phyloP scores from a whole-genome alignment of 2,113 vertebrate species.

The Vicugna pacos region DNA sequence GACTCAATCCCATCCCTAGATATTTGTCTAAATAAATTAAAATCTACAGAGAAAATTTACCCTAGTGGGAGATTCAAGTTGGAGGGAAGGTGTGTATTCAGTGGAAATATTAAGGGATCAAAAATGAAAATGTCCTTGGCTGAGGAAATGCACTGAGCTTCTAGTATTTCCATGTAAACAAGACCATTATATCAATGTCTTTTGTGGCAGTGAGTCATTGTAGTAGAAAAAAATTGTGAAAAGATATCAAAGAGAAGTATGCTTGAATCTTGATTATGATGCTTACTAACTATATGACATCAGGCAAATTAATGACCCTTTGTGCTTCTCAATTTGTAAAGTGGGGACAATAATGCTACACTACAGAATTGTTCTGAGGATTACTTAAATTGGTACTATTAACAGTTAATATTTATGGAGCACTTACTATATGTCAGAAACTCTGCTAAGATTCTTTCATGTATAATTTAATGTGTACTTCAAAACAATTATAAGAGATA shows the following conservation, averaged over 20 bases:
- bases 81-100: neutral
- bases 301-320: neutral
- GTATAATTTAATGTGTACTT: neutral
- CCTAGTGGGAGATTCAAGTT: neutral
- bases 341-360: neutral
- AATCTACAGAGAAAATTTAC: neutral
- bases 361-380: neutral
- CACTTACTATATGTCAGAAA: neutral
- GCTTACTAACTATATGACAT: neutral
- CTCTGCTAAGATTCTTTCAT: neutral
- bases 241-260: neutral
- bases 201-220: neutral
- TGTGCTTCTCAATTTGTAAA: neutral
- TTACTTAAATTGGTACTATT: neutral
- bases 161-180: neutral
- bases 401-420: neutral
- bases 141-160: neutral
- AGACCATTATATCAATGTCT: neutral
- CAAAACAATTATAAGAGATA: neutral
- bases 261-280: neutral
- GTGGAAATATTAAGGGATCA: neutral
- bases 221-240: neutral
- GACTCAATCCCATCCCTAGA: neutral
- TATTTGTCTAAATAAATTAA: neutral
- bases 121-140: neutral